Base-by-base conservation (phyloP, 2,888 invertebrate species). In the Callyntrura sp. region DNA sequence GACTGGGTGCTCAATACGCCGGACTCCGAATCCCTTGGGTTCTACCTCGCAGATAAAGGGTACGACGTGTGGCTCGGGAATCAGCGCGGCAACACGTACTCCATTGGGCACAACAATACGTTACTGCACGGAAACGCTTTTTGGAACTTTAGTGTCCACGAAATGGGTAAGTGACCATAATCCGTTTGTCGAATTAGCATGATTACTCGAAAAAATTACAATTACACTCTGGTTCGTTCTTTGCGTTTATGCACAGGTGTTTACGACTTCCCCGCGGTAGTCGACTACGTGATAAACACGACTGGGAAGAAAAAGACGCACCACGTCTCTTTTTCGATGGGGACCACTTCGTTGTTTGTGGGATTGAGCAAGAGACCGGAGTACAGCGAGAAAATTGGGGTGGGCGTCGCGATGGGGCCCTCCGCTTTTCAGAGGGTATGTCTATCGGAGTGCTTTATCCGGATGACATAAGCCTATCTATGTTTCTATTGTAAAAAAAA, bases 1-100 rank as follows among this genome's bases (percentile, higher is more conserved):
- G 97, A 97, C 94, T 98, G 97, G 97, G 95, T 98, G 0, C 94
- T 97, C 11, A 95, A 96, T 78, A 96, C 96, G 23, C 96, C 96
- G 3, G 94, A 95, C 83, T 96, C 96, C 94, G 96, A 90, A 60
- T 6, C 93, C 93, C 83, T 90, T 94, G 95, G 93, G 3, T 94
- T 94, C 79, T 91, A 94, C 12, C 92, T 95, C 81, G 95, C 94
- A 4, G 94, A 95, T 83, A 93, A 93, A 8, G 94, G 94, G 28
- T 95, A 94, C 92, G 95, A 95, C 65, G 94, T 95, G 2, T 96
- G 96, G 96, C 93, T 96, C 83, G 96, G 95, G 9, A 96, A 96
- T 93, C 95, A 95, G 90, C 94, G 96, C 51, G 96, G 96, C 28
- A 96, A 96, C 93, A 94, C 95, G 51, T 96, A 96, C 92, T 94